Percentiles rank a stretch among this genome's conserved stretches.
Conservation (phyloP, 2,113 vertebrate genomes). For the Riparia riparia region DNA sequence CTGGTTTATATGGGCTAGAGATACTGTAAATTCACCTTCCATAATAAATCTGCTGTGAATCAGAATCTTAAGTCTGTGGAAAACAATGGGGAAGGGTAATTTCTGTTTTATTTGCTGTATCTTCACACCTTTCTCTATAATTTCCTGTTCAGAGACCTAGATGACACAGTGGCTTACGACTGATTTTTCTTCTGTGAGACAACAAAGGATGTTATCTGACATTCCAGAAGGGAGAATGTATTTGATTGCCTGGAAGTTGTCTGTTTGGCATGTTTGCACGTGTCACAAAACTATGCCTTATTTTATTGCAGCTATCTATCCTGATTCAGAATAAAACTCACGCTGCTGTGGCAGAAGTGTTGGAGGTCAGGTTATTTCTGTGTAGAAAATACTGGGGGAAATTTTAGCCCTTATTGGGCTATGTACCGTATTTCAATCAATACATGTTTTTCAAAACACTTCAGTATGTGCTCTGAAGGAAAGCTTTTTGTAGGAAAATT, state of each 20-base stretch:
- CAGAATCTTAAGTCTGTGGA: not conserved
- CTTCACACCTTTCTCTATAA: not conserved
- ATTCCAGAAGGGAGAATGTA: not conserved
- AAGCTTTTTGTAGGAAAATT: not conserved
- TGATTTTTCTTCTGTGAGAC: not conserved
- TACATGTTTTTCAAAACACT: not conserved
- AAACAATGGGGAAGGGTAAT: not conserved
- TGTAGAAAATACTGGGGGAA: not conserved
- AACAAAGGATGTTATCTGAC: not conserved
- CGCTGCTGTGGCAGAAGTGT: not conserved
- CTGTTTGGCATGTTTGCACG: not conserved
- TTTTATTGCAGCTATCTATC: constrained; percentile 3
- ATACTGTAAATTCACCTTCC: not conserved
- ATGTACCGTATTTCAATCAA: not conserved
- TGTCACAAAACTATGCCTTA: not conserved
- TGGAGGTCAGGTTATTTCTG: not conserved
- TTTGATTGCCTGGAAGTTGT: not conserved
- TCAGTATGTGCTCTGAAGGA: not conserved
- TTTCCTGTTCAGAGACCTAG: not conserved
- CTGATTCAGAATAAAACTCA: not conserved
- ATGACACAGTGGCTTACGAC: not conserved
- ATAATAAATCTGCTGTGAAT: not conserved
- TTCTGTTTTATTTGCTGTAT: not conserved
- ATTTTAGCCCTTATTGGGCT: not conserved
- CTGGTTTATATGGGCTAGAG: not conserved